A percentile compares a stretch with the other conserved stretches of the same genome.
Conservation (phyloP, 1,140 invertebrate species). For the Cotesia vestalis region DNA sequence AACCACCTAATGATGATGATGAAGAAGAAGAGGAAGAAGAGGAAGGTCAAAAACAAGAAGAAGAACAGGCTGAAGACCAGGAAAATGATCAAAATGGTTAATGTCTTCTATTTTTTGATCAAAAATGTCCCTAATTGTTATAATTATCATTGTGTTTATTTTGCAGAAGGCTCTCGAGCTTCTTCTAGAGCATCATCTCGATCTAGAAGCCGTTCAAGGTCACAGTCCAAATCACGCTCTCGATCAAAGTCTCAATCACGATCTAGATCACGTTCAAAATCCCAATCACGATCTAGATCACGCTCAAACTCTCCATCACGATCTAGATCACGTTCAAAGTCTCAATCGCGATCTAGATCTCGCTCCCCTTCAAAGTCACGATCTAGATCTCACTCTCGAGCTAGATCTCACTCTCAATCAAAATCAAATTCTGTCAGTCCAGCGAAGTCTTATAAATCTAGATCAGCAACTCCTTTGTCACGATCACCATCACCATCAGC, state of each 20-base stretch:
- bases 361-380: slow-evolving; percentile 49
- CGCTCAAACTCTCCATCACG: slow-evolving; percentile 46
- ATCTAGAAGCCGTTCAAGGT: slow-evolving; percentile 45
- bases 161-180: slow-evolving; percentile 47
- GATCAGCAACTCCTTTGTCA: slow-evolving; percentile 47
- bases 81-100: slow-evolving; percentile 46
- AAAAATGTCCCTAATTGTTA: not conserved
- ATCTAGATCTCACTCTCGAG: slow-evolving; percentile 41
- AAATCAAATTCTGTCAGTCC: slow-evolving; percentile 50
- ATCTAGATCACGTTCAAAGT: slow-evolving; percentile 46
- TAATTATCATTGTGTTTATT: not conserved
- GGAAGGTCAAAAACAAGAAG: slow-evolving; percentile 53
- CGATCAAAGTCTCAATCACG: slow-evolving; percentile 40
- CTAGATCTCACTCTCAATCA: slow-evolving; percentile 39
- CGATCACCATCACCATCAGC: slow-evolving; percentile 53
- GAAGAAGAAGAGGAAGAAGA: slow-evolving; percentile 66
- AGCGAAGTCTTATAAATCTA: slow-evolving; percentile 50
- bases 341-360: slow-evolving; percentile 49
- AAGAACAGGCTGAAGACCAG: slow-evolving; percentile 49
- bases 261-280: slow-evolving; percentile 47
- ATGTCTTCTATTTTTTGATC: slow-evolving; percentile 44
- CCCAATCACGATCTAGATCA: slow-evolving; percentile 48
- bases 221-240: slow-evolving; percentile 48
- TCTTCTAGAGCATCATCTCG: slow-evolving; percentile 49
- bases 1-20: slow-evolving; percentile 85